Evolutionary conservation across 2,888 invertebrate genomes (phyloP), one percentile per base, ranked within the genome.

Genomic region (Hesperia comma): DNA sequence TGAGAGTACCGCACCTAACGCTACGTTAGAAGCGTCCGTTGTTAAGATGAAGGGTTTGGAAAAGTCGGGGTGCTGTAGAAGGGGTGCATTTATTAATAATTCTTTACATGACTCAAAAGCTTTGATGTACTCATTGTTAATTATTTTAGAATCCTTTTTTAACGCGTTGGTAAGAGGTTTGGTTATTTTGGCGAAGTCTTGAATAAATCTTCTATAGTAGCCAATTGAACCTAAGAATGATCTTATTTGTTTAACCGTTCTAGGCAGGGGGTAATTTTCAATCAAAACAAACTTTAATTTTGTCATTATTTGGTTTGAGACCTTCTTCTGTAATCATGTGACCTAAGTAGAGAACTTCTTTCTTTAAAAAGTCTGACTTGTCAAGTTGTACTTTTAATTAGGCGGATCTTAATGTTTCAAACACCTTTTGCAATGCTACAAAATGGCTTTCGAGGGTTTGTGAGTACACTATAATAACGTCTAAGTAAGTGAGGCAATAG

Each of bases 1-100:
- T 0, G 75, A 77, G 15, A 79, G 21, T 14, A 80, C 71, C 32
- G 78, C 77, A 21, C 75, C 77, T 60, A 79, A 6, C 0, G 79
- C 78, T 63, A 75, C 63, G 21, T 78, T 21, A 14, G 75, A 76
- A 0, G 77, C 76, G 12, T 79, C 77, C 2, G 77, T n/a, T 0
- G 77, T 76, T 0, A 78, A 14, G 51, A 68, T 70, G 4, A 72
- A 69, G 69, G 68, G 55, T 49, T 66, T 67, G 46, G 41, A 2
- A 1, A 51, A 19, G 7, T 32, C 40, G 10, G 32, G 14, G 0
- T 7, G 21, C 41, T 60, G 17, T 67, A 17, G 26, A 32, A 8
- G 26, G 4, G 51, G 51, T 10, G 51, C 51, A 26, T 53, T 53
- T 6, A 26, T 53, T 53, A 53, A 21, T 21, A 53, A 21, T 21